A percentile compares a stretch with the other conserved stretches of the same genome.
Evolutionary conservation across 2,113 vertebrate genomes (phyloP).

Genomic region (Echinops telfairi): DNA sequence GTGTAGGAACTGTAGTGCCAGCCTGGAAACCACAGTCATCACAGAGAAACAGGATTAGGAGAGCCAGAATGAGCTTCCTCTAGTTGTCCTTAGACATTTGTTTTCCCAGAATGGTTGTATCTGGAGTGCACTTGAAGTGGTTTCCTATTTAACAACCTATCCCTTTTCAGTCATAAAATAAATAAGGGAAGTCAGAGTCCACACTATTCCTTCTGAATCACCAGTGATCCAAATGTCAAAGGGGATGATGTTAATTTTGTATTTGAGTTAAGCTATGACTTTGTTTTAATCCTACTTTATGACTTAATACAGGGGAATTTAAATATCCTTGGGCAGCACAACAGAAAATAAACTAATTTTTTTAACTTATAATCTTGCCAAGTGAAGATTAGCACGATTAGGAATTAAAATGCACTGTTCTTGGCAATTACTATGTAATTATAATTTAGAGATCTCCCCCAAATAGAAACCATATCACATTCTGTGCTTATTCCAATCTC

Average conservation of each 20-base stretch:
- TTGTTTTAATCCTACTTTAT: slow-evolving; percentile 35
- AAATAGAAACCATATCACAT: background rate
- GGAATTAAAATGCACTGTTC: slow-evolving; percentile 15
- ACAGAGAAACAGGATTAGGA: background rate
- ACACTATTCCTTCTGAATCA: slow-evolving; percentile 66
- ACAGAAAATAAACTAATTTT: slow-evolving; percentile 6
- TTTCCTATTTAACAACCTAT: slow-evolving; percentile 54
- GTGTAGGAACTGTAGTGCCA: background rate
- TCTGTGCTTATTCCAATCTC: background rate
- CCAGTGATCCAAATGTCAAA: slow-evolving; percentile 54
- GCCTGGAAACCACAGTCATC: background rate
- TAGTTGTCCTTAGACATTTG: background rate
- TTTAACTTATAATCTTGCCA: background rate
- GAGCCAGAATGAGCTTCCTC: background rate
- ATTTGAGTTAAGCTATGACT: slow-evolving; percentile 62
- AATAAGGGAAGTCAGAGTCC: slow-evolving; percentile 64
- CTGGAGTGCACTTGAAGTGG: slow-evolving; percentile 26
- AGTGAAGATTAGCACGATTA: slow-evolving; percentile 21
- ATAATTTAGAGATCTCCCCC: background rate
- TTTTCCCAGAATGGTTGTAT: slow-evolving; percentile 51
- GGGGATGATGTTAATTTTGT: slow-evolving; percentile 14
- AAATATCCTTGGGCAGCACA: background rate
- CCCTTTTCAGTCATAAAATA: slow-evolving; percentile 59
- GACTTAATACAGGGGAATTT: background rate
- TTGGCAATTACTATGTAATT: background rate